A percentile compares a stretch with the other conserved stretches of the same genome.
Evolutionary conservation across 1,140 invertebrate genomes (phyloP).

Genomic region (Drosophila suzukii): DNA sequence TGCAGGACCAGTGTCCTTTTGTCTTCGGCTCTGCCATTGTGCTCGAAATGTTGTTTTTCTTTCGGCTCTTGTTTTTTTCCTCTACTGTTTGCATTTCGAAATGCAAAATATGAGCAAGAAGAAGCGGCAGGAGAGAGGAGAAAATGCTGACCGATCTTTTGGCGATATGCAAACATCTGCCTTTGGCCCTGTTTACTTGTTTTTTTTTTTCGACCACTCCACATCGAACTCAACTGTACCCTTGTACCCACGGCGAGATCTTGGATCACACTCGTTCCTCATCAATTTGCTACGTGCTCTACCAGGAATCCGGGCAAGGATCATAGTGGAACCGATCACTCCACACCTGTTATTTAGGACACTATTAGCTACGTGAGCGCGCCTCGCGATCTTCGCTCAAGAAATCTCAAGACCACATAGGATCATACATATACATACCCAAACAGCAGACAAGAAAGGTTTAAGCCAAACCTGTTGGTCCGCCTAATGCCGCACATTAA

Average conservation of each 20-base stretch:
- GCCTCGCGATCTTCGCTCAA: constrained; percentile 28
- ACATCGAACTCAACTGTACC: constrained; percentile 27
- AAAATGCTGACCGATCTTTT: constrained; percentile 63
- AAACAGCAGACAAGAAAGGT: not conserved
- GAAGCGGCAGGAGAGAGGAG: constrained; percentile 9
- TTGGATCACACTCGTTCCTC: constrained; percentile 27
- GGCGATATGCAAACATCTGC: constrained; percentile 76
- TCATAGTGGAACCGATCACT: constrained; percentile 65
- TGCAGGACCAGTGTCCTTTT: constrained; percentile 54
- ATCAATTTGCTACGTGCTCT: constrained; percentile 70
- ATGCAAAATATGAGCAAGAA: constrained; percentile 67
- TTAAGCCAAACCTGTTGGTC: constrained; percentile 62
- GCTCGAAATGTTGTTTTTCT: constrained; percentile 47
- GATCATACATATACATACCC: not conserved
- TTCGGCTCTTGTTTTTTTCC: constrained; percentile 25
- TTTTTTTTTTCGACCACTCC: constrained; percentile 22
- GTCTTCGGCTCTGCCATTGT: constrained; percentile 53
- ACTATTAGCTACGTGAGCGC: constrained; percentile 61
- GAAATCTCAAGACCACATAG: constrained; percentile 3
- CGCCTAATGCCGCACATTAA: constrained; percentile 70
- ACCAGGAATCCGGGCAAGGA: constrained; percentile 35
- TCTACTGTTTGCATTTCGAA: constrained; percentile 64
- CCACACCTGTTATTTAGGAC: constrained; percentile 78
- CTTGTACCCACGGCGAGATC: not conserved
- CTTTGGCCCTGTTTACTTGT: constrained; percentile 42